Percentiles rank a stretch among this genome's conserved stretches.
phyloP scores from a whole-genome alignment of 2,113 vertebrate genomes.

The Pterocles gutturalis region DNA sequence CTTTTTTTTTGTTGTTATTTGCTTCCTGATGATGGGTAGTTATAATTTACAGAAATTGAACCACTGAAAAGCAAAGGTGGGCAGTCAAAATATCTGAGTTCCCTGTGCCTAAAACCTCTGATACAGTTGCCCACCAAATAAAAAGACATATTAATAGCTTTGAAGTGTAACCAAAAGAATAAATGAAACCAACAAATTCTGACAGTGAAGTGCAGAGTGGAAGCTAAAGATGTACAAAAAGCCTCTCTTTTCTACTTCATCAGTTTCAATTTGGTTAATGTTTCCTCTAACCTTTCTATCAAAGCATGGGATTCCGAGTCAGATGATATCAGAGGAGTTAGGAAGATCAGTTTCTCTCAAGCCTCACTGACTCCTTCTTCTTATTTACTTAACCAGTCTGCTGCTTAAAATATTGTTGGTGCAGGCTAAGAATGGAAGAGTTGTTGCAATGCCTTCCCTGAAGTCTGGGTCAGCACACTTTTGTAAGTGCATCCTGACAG shows the following conservation, averaged over 20 bases:
- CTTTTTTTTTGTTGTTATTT: background rate
- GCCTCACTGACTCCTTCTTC: background rate
- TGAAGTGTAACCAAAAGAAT: background rate
- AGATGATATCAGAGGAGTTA: background rate
- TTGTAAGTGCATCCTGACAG: slow-evolving; percentile 76
- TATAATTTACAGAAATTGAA: background rate
- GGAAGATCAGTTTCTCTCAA: background rate
- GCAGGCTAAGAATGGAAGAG: slow-evolving; percentile 60
- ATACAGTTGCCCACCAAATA: background rate
- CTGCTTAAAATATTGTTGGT: slow-evolving; percentile 24
- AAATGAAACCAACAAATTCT: background rate
- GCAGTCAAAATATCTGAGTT: background rate
- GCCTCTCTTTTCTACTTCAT: slow-evolving; percentile 13
- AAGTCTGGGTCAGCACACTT: slow-evolving; percentile 62
- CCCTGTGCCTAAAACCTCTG: background rate
- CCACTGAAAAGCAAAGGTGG: background rate
- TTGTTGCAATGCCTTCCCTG: slow-evolving; percentile 43
- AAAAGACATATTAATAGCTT: background rate
- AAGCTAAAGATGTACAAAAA: background rate
- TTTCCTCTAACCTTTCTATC: slow-evolving; percentile 14
- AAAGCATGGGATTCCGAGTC: background rate
- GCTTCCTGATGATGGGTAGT: background rate
- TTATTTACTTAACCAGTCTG: slow-evolving; percentile 16
- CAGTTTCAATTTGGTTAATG: background rate
- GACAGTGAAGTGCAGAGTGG: background rate